Evolutionary conservation across 1,140 invertebrate species (phyloP).

Genomic region (Heliconius hermathena): DNA sequence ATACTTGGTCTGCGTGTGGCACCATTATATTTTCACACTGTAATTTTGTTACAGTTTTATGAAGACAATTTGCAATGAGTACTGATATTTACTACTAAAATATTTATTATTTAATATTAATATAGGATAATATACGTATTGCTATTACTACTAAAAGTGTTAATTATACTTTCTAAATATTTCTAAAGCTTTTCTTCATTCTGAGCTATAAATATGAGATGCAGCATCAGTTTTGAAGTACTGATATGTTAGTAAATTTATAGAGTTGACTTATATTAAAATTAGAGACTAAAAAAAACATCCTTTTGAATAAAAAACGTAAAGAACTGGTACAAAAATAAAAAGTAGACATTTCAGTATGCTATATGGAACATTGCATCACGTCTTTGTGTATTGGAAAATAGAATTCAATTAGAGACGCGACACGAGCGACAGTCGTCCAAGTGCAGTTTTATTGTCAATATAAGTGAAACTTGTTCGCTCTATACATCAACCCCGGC

Average conservation of each 20-base stretch:
- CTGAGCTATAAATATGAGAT: too few species aligned
- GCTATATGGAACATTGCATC: constrained; percentile 40
- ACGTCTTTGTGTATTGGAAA: constrained; percentile 34
- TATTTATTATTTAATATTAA: too few species aligned
- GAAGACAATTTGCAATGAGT: not conserved
- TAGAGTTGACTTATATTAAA: too few species aligned
- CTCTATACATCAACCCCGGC: not conserved
- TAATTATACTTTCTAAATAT: too few species aligned
- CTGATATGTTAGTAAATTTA: too few species aligned
- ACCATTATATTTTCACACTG: constrained; percentile 32
- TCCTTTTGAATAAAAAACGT: too few species aligned
- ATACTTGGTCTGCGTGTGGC: constrained; percentile 30
- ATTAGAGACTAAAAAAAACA: too few species aligned
- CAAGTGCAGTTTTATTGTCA: constrained; percentile 19
- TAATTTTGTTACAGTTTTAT: constrained; percentile 31
- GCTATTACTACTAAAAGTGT: too few species aligned
- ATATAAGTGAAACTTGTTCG: not conserved
- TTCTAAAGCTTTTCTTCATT: too few species aligned
- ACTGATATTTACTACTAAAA: not conserved
- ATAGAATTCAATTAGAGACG: constrained; percentile 39
- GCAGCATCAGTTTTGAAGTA: too few species aligned
- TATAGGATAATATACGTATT: too few species aligned
- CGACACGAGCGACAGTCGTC: constrained; percentile 28
- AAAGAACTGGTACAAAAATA: too few species aligned
- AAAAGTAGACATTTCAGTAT: constrained; percentile 50